Percentiles rank a stretch among this genome's conserved stretches.
These are phyloP conservation scores for Ceratina calcarata DNA, from an alignment of 1,140 invertebrate genomes.

Conservation along the genomic window DNA sequence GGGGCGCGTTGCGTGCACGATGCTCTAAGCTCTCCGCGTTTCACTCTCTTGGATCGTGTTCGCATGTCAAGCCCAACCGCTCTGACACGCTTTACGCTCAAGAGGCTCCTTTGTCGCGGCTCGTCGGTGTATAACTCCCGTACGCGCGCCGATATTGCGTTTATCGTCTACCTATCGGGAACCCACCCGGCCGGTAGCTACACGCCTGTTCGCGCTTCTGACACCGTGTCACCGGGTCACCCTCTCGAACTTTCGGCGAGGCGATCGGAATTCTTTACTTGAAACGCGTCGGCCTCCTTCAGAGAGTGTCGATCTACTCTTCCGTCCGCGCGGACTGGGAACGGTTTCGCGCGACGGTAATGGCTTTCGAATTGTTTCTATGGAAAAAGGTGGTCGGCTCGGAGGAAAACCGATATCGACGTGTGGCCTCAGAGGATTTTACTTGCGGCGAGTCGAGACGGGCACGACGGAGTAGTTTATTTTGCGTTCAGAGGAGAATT, in stretches of 20 bases:
- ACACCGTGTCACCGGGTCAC: constrained; percentile 50
- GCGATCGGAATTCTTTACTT: background rate
- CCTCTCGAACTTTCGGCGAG: background rate
- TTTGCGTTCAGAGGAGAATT: background rate
- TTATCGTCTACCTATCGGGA: constrained; percentile 28
- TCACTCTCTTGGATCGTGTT: constrained; percentile 65
- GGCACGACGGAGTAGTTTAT: background rate
- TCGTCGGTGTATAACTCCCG: constrained; percentile 49
- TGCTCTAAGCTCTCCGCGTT: constrained; percentile 47
- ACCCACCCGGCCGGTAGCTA: background rate
- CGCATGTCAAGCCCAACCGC: constrained; percentile 65
- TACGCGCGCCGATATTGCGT: background rate
- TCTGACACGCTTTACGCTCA: constrained; percentile 67
- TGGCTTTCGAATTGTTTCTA: constrained; percentile 22
- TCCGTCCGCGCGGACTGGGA: background rate
- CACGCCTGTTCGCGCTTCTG: constrained; percentile 19
- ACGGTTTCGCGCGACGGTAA: background rate
- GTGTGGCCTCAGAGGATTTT: background rate
- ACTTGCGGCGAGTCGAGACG: background rate
- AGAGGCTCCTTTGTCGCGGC: constrained; percentile 63
- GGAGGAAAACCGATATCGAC: background rate
- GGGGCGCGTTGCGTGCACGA: background rate
- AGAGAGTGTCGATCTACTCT: no score
- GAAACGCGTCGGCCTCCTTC: no score
- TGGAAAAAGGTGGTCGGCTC: background rate